Base-by-base conservation (phyloP, 2,888 invertebrate species). In the Lithophane ornitopus region DNA sequence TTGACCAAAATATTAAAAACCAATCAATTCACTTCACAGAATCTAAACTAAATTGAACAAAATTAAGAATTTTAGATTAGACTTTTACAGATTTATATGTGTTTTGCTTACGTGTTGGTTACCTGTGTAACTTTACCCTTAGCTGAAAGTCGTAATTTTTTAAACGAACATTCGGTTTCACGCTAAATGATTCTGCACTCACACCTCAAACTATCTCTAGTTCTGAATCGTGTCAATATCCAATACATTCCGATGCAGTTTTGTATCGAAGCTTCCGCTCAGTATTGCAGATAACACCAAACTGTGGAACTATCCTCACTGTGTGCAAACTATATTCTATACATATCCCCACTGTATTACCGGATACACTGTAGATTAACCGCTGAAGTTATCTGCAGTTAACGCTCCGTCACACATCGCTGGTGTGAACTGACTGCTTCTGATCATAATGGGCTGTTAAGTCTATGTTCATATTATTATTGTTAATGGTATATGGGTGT, bases 351-450 rank as follows among this genome's bases (percentile, higher is more conserved):
- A 16, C 28, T 19, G 56, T 54, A 26, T 41, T 16, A 34, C 41
- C 8, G n/a, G 34, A 6, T 11, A 16, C 12, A 39, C 61, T 12
- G 12, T 26, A 70, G 58, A 59, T 44, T 12, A 28, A 26, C 34
- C 16, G 12, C 14, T 39, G 22, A 19, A 76, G 54, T 77, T 72
- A 68, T 63, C 70, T 46, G 66, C 52, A 69, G 74, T 79, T 74
- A 58, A 66, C 74, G 58, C 80, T 78, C 41, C 44, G 19, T 11
- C 52, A 54, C 76, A 76, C 76, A 34, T 39, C 8, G n/a, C 34
- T 19, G 41, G 3, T 41, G 4, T 28, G 28, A 16, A 8, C 76
- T 58, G 63, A 52, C 19, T 67, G 26, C 41, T 44, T 76, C 11
- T 46, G 19, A 28, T 46, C 39, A 28, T 9, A 72, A 46, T 11